These are phyloP conservation scores for Cinclus mexicanus DNA, from an alignment of 2,113 vertebrate species.

Conservation along the genomic window DNA sequence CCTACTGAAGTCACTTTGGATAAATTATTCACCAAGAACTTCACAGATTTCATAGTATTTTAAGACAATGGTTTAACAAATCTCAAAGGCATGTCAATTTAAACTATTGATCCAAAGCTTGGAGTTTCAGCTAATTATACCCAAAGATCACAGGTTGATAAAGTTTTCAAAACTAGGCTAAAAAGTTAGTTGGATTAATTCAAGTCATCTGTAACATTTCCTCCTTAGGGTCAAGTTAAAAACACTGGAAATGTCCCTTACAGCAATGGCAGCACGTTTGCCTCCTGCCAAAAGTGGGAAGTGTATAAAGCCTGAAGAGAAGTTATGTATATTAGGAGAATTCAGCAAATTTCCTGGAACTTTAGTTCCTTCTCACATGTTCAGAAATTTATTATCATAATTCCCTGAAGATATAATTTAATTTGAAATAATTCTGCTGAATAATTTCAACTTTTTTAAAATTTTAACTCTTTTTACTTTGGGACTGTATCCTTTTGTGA, in stretches of 20 bases:
- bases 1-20: neutral
- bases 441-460: neutral
- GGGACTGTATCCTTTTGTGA: neutral
- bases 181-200: neutral
- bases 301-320: neutral
- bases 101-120: neutral
- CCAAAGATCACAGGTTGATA: neutral
- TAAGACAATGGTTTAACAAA: neutral
- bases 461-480: neutral
- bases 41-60: neutral
- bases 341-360: constrained; percentile 29
- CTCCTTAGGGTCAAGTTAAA: neutral
- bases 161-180: constrained; percentile 17
- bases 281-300: neutral
- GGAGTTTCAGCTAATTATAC: neutral
- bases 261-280: neutral
- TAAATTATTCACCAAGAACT: constrained; percentile 13
- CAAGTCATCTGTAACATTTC: neutral
- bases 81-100: neutral
- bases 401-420: neutral
- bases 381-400: neutral
- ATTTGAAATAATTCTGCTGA: neutral
- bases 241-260: neutral
- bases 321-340: neutral
- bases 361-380: neutral